phyloP scores from a whole-genome alignment of 2,113 vertebrate species.

The Chiloscyllium plagiosum region DNA sequence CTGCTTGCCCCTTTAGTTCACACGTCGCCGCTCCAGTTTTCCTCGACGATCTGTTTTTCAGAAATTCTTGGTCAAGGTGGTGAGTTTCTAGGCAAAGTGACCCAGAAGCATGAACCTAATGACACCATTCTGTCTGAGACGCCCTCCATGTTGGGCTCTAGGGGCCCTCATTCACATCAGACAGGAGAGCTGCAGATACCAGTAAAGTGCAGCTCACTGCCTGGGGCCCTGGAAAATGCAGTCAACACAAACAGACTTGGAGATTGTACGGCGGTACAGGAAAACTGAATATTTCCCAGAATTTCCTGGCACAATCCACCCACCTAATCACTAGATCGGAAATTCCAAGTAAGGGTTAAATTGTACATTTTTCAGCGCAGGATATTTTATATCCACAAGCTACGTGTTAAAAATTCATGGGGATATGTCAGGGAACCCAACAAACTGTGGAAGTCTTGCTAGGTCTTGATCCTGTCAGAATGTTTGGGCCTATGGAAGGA shows the following conservation, averaged over 20 bases:
- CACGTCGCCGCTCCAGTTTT: not conserved
- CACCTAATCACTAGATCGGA: not conserved
- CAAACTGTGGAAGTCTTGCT: not conserved
- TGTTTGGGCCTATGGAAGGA: not conserved
- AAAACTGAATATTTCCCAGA: not conserved
- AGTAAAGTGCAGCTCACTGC: not conserved
- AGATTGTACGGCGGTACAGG: not conserved
- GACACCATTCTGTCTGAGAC: not conserved
- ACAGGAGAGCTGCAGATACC: not conserved
- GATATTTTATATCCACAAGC: not conserved
- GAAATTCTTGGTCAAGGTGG: not conserved
- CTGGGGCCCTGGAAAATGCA: not conserved
- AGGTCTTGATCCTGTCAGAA: not conserved
- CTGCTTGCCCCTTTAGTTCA: not conserved
- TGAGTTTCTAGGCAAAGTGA: not conserved
- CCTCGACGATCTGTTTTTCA: not conserved
- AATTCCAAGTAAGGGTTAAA: not conserved
- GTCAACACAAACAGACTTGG: not conserved
- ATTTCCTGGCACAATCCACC: not conserved
- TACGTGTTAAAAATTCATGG: not conserved
- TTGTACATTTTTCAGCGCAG: not conserved
- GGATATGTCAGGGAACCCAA: not conserved
- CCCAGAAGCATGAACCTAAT: not conserved
- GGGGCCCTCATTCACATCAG: not conserved
- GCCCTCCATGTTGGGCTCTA: not conserved